These are phyloP conservation scores for Trogon surrucura DNA, from an alignment of 2,113 vertebrate species.

Conservation along the genomic window DNA sequence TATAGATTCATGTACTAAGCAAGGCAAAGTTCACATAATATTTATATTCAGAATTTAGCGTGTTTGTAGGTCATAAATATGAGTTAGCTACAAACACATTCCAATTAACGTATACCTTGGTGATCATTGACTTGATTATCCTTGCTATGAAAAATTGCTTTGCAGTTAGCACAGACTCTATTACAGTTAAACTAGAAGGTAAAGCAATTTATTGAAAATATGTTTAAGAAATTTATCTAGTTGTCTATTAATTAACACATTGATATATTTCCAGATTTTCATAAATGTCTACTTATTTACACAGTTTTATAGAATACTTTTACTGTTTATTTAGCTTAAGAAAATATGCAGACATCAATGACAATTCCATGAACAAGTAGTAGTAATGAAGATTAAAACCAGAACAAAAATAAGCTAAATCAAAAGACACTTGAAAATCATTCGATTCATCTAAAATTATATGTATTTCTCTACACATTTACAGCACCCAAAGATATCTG, in stretches of 20 bases:
- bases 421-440: neutral
- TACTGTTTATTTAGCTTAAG: neutral
- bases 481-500: rapidly evolving
- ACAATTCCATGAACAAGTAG: neutral
- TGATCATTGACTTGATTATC: neutral
- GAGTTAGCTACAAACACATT: neutral
- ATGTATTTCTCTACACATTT: neutral
- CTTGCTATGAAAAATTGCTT: neutral
- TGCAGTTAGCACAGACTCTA: neutral
- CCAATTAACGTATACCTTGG: neutral
- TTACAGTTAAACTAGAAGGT: neutral
- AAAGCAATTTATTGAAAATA: neutral
- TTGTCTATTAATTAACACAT: neutral
- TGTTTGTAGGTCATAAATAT: neutral
- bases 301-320: neutral
- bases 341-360: neutral
- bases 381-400: neutral
- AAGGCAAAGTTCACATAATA: neutral
- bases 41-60: neutral
- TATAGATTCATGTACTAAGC: too few species aligned
- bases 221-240: neutral
- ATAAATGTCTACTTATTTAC: neutral
- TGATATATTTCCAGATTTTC: neutral
- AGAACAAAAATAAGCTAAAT: neutral
- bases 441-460: neutral